Percentiles rank a stretch among this genome's conserved stretches.
These are phyloP conservation scores for Lucilia sericata DNA, from an alignment of 1,140 invertebrate genomes.

Conservation along the genomic window DNA sequence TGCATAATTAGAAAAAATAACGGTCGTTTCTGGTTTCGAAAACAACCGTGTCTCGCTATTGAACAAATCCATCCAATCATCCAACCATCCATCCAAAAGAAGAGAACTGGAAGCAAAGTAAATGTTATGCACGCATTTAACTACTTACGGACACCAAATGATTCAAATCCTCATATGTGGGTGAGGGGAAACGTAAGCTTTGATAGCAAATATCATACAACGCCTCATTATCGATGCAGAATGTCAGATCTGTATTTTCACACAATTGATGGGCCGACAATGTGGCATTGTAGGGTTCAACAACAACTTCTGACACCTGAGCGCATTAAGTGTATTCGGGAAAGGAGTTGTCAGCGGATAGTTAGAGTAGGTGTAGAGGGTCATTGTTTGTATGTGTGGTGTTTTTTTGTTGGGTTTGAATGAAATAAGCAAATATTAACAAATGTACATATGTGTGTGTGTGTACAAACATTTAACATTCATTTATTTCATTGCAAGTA, in stretches of 20 bases:
- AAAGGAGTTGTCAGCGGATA: background rate
- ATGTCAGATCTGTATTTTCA: conserved; percentile 81
- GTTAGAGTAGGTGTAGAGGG: background rate
- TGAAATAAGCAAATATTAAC: conserved; percentile 25
- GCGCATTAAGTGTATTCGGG: background rate
- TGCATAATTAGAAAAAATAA: background rate
- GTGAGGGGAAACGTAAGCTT: conserved; percentile 76
- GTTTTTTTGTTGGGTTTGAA: conserved; percentile 15
- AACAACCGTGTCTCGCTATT: conserved; percentile 14
- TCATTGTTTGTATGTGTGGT: background rate
- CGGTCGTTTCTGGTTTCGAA: background rate
- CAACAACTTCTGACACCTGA: conserved; percentile 79
- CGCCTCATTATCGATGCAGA: conserved; percentile 78
- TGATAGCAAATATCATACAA: conserved; percentile 78
- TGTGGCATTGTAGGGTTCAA: conserved; percentile 85
- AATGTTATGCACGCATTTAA: conserved; percentile 26
- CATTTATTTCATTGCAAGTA: conserved; percentile 38
- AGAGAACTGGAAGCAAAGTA: background rate
- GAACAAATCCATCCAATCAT: background rate
- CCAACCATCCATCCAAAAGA: background rate
- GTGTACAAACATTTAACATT: conserved; percentile 2
- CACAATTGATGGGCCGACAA: conserved; percentile 84
- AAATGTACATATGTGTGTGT: background rate
- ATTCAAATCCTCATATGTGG: conserved; percentile 86
- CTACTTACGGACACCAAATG: conserved; percentile 77